These are phyloP conservation scores for Andrena haemorrhoa DNA, from an alignment of 2,888 invertebrate genomes.

Conservation along the genomic window DNA sequence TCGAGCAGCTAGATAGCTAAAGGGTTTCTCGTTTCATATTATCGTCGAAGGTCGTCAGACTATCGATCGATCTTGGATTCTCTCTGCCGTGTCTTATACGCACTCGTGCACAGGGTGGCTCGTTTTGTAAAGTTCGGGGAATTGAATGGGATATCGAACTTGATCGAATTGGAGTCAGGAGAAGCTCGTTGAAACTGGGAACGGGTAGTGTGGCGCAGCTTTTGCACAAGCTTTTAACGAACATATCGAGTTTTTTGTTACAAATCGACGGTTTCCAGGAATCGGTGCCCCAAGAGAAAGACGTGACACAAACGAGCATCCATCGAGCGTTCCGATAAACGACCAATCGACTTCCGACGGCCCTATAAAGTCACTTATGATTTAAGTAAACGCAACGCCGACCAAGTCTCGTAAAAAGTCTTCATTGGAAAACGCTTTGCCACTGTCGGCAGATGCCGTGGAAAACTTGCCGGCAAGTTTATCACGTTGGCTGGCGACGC, in stretches of 20 bases:
- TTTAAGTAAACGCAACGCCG: constrained; percentile 36
- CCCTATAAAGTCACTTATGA: constrained; percentile 13
- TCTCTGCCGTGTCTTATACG: background rate
- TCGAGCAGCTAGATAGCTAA: constrained; percentile 2
- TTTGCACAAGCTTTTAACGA: too few species aligned
- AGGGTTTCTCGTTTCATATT: constrained; percentile 39
- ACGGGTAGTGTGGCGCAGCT: too few species aligned
- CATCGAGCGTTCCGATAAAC: constrained; percentile 16
- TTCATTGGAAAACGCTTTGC: constrained; percentile 65
- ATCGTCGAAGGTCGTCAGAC: constrained; percentile 14
- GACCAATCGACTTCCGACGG: constrained; percentile 8
- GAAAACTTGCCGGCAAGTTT: constrained; percentile 56
- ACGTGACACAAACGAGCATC: background rate
- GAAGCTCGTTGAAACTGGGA: too few species aligned
- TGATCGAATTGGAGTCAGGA: too few species aligned
- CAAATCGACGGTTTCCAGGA: background rate
- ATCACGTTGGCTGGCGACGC: constrained; percentile 15
- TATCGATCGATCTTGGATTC: constrained; percentile 18
- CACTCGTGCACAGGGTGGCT: background rate
- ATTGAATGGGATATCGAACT: constrained; percentile 9
- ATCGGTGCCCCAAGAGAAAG: background rate
- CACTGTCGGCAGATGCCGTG: constrained; percentile 50
- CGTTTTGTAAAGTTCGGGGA: background rate
- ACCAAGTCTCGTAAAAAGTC: constrained; percentile 27
- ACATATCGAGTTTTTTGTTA: too few species aligned